These are phyloP conservation scores for Psylliodes chrysocephalus DNA, from an alignment of 2,888 invertebrate species.

Conservation along the genomic window DNA sequence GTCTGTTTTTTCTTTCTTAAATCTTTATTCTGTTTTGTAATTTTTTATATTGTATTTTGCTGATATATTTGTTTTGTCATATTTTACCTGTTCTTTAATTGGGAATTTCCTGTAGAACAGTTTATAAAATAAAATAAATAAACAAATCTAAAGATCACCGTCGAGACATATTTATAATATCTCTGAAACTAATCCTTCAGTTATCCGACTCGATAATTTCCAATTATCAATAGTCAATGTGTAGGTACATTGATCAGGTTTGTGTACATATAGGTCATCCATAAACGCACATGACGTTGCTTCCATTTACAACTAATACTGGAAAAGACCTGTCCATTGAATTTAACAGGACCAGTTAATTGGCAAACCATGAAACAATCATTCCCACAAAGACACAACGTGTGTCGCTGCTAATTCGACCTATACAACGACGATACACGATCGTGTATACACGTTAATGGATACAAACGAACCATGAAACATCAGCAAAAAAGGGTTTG, in stretches of 20 bases:
- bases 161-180: too few relatives aligned
- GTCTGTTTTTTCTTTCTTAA: too few relatives aligned
- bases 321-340: constrained; percentile 4
- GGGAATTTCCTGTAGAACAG: too few relatives aligned
- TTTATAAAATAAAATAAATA: too few relatives aligned
- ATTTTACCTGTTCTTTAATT: too few relatives aligned
- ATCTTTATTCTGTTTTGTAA: too few relatives aligned
- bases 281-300: not conserved
- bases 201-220: not conserved
- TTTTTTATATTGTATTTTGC: too few relatives aligned
- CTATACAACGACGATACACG: not conserved
- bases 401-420: not conserved
- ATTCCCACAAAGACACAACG: not conserved
- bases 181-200: constrained; percentile 6
- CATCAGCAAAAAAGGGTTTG: constrained; percentile 25
- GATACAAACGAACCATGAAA: constrained; percentile 12
- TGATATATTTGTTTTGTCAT: too few relatives aligned
- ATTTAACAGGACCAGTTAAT: not conserved
- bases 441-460: constrained; percentile 32
- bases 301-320: not conserved
- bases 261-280: not conserved
- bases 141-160: not conserved
- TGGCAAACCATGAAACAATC: not conserved
- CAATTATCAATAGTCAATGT: too few relatives aligned
- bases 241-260: too few relatives aligned